phyloP scores from a whole-genome alignment of 1,140 invertebrate genomes.

The Artemia franciscana region DNA sequence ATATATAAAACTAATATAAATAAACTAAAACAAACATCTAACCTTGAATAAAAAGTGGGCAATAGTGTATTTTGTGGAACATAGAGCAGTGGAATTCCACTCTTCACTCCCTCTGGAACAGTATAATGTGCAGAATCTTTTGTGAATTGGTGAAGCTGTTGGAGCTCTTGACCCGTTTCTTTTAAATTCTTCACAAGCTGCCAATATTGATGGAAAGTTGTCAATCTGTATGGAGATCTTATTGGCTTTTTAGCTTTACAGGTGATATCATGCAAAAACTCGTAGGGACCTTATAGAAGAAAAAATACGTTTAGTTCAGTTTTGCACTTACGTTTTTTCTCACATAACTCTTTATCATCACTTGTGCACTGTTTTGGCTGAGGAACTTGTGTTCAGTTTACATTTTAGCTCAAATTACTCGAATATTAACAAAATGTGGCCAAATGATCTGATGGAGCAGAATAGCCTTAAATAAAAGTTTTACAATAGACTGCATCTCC shows the following conservation, averaged over 20 bases:
- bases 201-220: constrained; percentile 46
- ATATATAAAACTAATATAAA: no score
- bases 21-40: no score
- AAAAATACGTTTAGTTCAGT: no score
- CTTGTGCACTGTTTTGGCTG: no score
- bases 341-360: no score
- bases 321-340: no score
- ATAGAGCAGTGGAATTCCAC: constrained; percentile 47
- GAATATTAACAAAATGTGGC: no score
- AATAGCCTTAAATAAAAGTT: no score
- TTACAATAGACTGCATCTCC: no score
- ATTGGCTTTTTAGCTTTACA: constrained; percentile 37
- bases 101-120: constrained; percentile 44
- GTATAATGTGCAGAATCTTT: constrained; percentile 36
- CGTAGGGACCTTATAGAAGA: constrained; percentile 45
- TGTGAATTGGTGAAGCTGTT: constrained; percentile 45
- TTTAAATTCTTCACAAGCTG: constrained; percentile 32
- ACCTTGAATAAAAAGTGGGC: constrained; percentile 27
- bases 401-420: no score
- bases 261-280: constrained; percentile 54
- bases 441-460: no score
- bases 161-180: constrained; percentile 39
- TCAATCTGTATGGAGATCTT: constrained; percentile 38
- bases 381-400: no score
- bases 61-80: constrained; percentile 27